phyloP scores from a whole-genome alignment of 2,113 vertebrate genomes.

The Odocoileus virginianus region DNA sequence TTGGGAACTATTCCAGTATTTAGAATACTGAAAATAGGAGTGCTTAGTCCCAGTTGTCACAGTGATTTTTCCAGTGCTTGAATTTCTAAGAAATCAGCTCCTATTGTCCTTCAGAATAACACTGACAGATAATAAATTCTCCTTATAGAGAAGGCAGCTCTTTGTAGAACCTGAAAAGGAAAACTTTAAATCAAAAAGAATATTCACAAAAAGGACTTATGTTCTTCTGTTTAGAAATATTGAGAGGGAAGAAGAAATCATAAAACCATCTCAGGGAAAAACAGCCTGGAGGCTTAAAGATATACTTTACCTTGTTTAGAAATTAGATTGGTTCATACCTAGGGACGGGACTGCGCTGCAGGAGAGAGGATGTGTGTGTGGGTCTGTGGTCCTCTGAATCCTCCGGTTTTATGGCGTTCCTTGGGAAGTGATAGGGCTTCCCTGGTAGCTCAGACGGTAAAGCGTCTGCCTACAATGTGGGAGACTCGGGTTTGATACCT shows the following conservation, averaged over 20 bases:
- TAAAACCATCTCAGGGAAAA: background rate
- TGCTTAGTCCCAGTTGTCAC: constrained; percentile 52
- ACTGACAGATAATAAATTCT: constrained; percentile 57
- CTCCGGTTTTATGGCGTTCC: background rate
- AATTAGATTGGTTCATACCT: background rate
- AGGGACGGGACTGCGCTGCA: background rate
- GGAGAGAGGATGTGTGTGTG: background rate
- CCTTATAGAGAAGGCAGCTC: constrained; percentile 37
- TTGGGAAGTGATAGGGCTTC: background rate
- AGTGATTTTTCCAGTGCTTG: constrained; percentile 47
- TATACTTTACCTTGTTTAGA: background rate
- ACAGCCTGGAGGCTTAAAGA: background rate
- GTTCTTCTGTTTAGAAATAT: constrained; percentile 50
- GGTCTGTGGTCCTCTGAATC: background rate
- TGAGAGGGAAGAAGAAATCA: background rate
- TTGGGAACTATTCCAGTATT: constrained; percentile 61
- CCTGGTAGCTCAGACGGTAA: too few relatives aligned
- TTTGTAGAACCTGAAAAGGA: constrained; percentile 42
- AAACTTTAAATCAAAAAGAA: constrained; percentile 53
- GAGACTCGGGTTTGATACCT: too few relatives aligned
- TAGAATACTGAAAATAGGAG: constrained; percentile 53
- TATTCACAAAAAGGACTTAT: constrained; percentile 37
- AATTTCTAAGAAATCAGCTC: constrained; percentile 67
- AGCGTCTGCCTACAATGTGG: too few relatives aligned
- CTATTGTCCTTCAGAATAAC: constrained; percentile 63